These are phyloP conservation scores for Tupiocoris notatus DNA, from an alignment of 2,888 invertebrate genomes.

Conservation along the genomic window DNA sequence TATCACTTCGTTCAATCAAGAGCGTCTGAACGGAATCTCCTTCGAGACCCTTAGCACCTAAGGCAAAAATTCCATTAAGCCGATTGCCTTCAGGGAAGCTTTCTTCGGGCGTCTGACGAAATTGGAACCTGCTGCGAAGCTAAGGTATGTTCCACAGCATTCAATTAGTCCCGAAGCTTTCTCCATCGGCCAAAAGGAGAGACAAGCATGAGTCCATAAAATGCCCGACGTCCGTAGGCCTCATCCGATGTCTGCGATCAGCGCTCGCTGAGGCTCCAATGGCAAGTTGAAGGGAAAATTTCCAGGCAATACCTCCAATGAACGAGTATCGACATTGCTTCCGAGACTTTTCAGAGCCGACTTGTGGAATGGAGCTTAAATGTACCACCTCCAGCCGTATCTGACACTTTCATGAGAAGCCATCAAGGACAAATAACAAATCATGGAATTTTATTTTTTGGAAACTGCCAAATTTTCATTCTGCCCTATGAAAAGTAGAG, in stretches of 20 bases:
- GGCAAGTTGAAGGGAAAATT: too few species aligned
- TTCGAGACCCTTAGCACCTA: constrained; percentile 1
- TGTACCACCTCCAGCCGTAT: too few species aligned
- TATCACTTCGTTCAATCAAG: not conserved
- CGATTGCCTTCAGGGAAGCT: constrained; percentile 22
- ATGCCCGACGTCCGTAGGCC: constrained; percentile 32
- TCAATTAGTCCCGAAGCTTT: constrained; percentile 28
- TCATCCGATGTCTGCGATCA: not conserved
- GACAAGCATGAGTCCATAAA: constrained; percentile 34
- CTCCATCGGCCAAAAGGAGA: not conserved
- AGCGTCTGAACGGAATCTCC: not conserved
- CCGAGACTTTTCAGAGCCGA: too few species aligned
- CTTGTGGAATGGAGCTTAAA: too few species aligned
- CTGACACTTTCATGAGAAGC: too few species aligned
- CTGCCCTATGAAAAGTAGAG: too few species aligned
- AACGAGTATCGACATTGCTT: too few species aligned
- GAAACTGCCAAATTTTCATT: too few species aligned
- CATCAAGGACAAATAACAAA: too few species aligned
- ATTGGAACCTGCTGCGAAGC: constrained; percentile 19
- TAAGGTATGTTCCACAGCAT: constrained; percentile 29
- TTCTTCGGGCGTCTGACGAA: constrained; percentile 6
- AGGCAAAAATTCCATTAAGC: constrained; percentile 15
- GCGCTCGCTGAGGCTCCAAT: too few species aligned
- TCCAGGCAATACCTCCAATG: too few species aligned
- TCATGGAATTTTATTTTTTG: too few species aligned